Base-by-base conservation (phyloP, 2,113 vertebrate genomes). In the Austrofundulus limnaeus region DNA sequence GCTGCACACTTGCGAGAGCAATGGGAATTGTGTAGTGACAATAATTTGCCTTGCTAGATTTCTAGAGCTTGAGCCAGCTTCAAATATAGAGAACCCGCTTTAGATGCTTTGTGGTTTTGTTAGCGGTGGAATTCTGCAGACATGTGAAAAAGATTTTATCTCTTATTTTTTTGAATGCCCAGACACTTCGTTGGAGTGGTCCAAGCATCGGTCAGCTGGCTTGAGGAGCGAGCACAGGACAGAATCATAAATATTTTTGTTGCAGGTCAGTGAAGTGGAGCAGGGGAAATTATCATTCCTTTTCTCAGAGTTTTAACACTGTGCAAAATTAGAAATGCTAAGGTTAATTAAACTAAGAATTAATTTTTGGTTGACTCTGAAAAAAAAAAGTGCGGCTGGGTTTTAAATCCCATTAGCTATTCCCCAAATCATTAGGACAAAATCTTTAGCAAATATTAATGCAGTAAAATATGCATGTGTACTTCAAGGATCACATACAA, bases 401-500 rank as follows among this genome's bases (percentile, higher is more conserved):
- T 28, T 28, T 28, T 28, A 4, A 4, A 28, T 4, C 25, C 25
- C 25, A 34, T 10, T 34, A 34, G 31, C 1, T 34, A 8, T 34
- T 34, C 4, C 8, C 31, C 10, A 9, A 34, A 34, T 34, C 31
- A 34, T 10, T 34, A 10, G 31, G 31, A 34, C 8, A 34, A 34
- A 34, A 34, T 2, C 31, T 28, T 28, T 28, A 28, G 28, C 28
- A 28, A 7, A 28, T 34, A 5, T 2, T 21, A 58, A 25, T 49
- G 14, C 17, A 51, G 38, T 50, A 42, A 54, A 28, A 41, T 25
- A 6, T 54, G 25, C 41, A 46, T 51, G 38, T 4, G 11, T 45
- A 17, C 19, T 61, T 63, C 63, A 70, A 76, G 21, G 19, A 17
- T 49, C 54, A 16, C 59, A 49, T 42, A 57, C 23, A 51, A 66